Conservation (phyloP, 2,113 vertebrate genomes). For the Phoenicopterus ruber region DNA sequence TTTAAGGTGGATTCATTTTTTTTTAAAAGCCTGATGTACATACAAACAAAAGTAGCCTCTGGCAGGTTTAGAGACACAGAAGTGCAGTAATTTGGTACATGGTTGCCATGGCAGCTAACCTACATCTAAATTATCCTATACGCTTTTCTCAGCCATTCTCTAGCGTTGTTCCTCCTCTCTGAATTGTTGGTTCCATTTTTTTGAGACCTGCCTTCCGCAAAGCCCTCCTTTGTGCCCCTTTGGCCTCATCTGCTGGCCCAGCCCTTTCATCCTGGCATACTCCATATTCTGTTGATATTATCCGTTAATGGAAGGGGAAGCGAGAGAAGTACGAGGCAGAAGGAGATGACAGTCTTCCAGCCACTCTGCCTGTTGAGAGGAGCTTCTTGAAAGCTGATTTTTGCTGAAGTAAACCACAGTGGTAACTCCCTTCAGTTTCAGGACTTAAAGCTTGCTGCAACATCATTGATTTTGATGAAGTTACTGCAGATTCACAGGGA, state of each 20-base stretch:
- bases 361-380: background rate
- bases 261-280: background rate
- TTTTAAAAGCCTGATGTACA: background rate
- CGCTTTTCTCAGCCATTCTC: background rate
- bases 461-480: background rate
- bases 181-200: background rate
- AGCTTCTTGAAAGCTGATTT: background rate
- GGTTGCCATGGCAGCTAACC: constrained; percentile 57
- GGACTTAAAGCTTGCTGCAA: background rate
- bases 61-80: constrained; percentile 3
- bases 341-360: background rate
- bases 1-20: background rate
- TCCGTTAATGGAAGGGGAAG: background rate
- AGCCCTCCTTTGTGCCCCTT: background rate
- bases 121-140: background rate
- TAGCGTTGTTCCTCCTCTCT: background rate
- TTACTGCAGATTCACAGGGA: background rate
- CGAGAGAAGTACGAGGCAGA: background rate
- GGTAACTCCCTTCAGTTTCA: background rate
- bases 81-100: background rate
- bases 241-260: background rate
- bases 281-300: background rate
- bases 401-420: background rate
- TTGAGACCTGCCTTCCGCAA: background rate
- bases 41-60: background rate